Evolutionary conservation across 2,113 vertebrate genomes (phyloP).

Genomic region (Coracopsis vasa): DNA sequence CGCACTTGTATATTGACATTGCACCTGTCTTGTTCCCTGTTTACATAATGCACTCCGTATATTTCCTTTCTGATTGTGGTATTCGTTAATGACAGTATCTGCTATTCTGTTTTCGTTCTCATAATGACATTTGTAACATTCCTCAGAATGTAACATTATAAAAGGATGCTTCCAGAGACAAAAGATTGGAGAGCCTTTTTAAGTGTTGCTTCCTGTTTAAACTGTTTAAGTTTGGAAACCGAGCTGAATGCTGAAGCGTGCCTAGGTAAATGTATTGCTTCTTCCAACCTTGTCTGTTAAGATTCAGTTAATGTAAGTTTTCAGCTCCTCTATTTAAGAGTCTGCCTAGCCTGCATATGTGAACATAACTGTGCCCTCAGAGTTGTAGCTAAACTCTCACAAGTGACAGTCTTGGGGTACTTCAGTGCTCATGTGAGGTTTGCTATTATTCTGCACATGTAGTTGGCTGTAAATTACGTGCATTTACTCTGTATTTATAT

Average conservation of each 20-base stretch:
- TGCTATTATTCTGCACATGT: conserved; percentile 64
- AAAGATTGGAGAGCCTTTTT: conserved; percentile 6
- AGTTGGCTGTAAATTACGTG: conserved; percentile 72
- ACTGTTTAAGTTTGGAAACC: neutral
- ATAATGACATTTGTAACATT: conserved; percentile 42
- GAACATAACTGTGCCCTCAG: conserved; percentile 53
- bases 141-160: conserved; percentile 39
- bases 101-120: neutral
- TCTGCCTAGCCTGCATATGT: conserved; percentile 72
- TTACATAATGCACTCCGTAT: conserved; percentile 14
- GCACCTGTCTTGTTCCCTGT: neutral
- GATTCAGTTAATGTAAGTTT: neutral
- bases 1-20: neutral
- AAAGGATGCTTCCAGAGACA: conserved; percentile 27
- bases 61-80: neutral
- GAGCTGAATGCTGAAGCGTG: conserved; percentile 33
- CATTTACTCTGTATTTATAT: conserved; percentile 75
- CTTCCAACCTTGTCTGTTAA: neutral
- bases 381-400: conserved; percentile 53
- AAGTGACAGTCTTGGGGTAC: neutral
- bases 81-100: neutral
- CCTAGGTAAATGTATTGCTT: conserved; percentile 18
- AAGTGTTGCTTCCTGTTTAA: conserved; percentile 29
- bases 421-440: conserved; percentile 63
- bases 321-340: conserved; percentile 4